These are phyloP conservation scores for Callocephalon fimbriatum DNA, from an alignment of 2,113 vertebrate species.

Conservation along the genomic window DNA sequence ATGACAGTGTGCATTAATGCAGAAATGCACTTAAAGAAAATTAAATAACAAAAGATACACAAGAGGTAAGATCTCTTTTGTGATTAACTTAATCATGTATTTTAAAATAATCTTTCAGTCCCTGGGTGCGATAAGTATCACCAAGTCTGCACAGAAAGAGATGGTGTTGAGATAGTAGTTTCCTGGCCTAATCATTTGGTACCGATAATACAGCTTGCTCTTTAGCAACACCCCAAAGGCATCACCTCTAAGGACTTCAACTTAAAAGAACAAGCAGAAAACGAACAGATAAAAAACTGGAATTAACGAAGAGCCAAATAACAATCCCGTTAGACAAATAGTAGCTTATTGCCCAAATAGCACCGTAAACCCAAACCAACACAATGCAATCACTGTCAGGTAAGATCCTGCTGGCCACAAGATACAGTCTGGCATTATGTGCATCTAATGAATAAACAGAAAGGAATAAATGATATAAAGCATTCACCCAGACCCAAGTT, in stretches of 20 bases:
- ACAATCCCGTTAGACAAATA: not conserved
- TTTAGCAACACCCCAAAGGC: not conserved
- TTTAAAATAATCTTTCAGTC: not conserved
- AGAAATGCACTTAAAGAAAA: too few relatives aligned
- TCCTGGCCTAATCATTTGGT: not conserved
- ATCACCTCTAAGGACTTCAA: not conserved
- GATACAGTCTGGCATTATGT: not conserved
- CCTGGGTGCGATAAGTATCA: not conserved
- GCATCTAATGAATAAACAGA: not conserved
- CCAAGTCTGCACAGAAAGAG: not conserved
- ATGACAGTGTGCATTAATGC: too few relatives aligned
- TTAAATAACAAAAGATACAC: too few relatives aligned
- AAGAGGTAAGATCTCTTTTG: constrained; percentile 10
- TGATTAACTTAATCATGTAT: not conserved
- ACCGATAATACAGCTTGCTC: not conserved
- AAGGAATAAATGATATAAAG: not conserved
- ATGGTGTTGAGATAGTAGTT: not conserved
- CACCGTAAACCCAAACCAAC: not conserved
- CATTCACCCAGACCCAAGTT: not conserved
- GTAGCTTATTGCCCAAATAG: not conserved
- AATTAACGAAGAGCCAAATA: not conserved
- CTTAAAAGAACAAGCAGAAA: not conserved
- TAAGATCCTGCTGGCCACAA: not conserved
- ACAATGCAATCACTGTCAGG: not conserved
- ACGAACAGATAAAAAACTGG: not conserved